phyloP scores from a whole-genome alignment of 2,888 invertebrate genomes.

The Cistogaster globosa region DNA sequence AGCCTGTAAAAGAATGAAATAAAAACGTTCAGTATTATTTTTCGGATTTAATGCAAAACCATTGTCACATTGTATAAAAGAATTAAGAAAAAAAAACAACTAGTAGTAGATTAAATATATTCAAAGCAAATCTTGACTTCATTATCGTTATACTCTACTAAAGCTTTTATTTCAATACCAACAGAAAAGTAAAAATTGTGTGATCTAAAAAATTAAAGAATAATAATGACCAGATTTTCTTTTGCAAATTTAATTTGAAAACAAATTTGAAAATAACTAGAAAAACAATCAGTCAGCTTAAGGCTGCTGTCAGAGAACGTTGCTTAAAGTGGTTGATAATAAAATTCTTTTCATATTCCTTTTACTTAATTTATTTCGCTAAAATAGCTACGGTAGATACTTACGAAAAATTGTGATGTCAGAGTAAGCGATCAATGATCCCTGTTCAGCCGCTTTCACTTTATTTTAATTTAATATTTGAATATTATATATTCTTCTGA shows the following conservation, averaged over 20 bases:
- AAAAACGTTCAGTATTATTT: slow-evolving; percentile 47
- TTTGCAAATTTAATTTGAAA: background rate
- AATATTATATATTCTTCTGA: too few relatives aligned
- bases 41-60: slow-evolving; percentile 66
- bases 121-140: slow-evolving; percentile 73
- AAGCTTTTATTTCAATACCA: background rate
- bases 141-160: slow-evolving; percentile 56
- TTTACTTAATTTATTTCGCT: too few relatives aligned
- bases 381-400: too few relatives aligned
- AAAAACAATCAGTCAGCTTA: too few relatives aligned
- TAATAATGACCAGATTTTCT: background rate
- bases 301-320: too few relatives aligned
- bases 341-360: too few relatives aligned
- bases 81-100: slow-evolving; percentile 17
- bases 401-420: too few relatives aligned
- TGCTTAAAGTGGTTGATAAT: too few relatives aligned
- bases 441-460: too few relatives aligned
- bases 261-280: too few relatives aligned
- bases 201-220: background rate
- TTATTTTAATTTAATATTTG: too few relatives aligned
- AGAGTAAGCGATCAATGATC: too few relatives aligned
- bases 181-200: background rate
- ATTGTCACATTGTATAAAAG: slow-evolving; percentile 49
- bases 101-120: slow-evolving; percentile 63
- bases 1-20: slow-evolving; percentile 28